These are phyloP conservation scores for Pteromalus puparum DNA, from an alignment of 1,140 invertebrate species.

Conservation along the genomic window DNA sequence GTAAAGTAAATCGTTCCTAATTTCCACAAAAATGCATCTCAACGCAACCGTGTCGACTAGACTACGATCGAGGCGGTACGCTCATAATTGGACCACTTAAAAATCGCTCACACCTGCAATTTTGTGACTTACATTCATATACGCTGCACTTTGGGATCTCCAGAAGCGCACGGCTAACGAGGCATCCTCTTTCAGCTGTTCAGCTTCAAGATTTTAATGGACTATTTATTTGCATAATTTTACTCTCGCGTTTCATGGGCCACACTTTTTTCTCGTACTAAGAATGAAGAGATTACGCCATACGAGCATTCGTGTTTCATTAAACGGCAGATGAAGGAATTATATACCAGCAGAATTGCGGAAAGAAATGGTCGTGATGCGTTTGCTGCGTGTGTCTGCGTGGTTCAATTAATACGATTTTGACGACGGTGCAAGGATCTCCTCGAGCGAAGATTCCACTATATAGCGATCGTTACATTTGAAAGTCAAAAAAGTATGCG, in stretches of 20 bases:
- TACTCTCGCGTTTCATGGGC: not conserved
- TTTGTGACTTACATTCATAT: not conserved
- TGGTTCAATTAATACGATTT: not conserved
- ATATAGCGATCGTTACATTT: not conserved
- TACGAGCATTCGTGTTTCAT: not conserved
- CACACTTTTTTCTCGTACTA: not conserved
- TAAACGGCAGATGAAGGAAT: not conserved
- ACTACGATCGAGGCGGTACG: not conserved
- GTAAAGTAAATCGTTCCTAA: not conserved
- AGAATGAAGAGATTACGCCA: not conserved
- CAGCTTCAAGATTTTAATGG: not conserved
- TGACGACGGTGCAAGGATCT: not conserved
- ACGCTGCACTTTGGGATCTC: not conserved
- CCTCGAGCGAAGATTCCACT: no score
- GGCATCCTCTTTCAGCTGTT: not conserved
- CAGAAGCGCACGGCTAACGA: not conserved
- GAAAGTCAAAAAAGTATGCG: not conserved
- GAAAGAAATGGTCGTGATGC: not conserved
- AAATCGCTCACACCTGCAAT: conserved; percentile 16
- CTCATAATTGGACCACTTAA: conserved; percentile 2
- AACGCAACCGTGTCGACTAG: not conserved
- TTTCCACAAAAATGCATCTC: not conserved
- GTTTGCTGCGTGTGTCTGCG: not conserved
- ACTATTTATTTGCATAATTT: conserved; percentile 21
- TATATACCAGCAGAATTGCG: not conserved